Conservation (phyloP, 2,797 vertebrate genomes). For the Mus spretus region DNA sequence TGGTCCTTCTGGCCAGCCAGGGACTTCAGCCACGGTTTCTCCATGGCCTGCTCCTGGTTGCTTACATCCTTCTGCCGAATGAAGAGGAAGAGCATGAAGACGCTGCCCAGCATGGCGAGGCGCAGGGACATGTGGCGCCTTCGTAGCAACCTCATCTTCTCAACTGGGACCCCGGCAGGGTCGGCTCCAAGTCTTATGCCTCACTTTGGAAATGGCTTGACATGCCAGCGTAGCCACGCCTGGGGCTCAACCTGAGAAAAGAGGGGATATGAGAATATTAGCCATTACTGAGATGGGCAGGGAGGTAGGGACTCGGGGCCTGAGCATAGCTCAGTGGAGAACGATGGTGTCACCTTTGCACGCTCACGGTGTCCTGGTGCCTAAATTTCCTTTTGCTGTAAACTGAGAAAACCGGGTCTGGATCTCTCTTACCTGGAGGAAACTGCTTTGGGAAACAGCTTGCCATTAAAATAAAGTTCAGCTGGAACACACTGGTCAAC, state of each 20-base stretch:
- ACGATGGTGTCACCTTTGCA: background rate
- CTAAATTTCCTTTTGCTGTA: constrained; percentile 15
- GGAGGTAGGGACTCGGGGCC: background rate
- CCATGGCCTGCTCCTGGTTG: constrained; percentile 83
- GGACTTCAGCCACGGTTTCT: constrained; percentile 94
- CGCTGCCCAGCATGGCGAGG: constrained; percentile 91
- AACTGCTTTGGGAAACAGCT: constrained; percentile 20
- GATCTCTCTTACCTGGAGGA: constrained; percentile 40
- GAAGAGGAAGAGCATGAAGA: constrained; percentile 93
- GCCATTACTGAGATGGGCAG: background rate
- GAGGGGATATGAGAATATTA: constrained; percentile 35
- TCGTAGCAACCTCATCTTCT: constrained; percentile 91
- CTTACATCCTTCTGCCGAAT: constrained; percentile 93
- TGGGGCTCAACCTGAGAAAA: constrained; percentile 38
- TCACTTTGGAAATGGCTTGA: background rate
- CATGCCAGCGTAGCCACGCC: background rate
- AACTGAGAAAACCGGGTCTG: background rate
- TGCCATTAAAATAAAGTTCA: constrained; percentile 50
- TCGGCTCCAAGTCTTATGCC: fast-evolving
- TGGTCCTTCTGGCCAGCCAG: constrained; percentile 92
- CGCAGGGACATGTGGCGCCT: constrained; percentile 91
- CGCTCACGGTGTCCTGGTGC: too few relatives aligned
- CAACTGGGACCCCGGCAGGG: fast-evolving
- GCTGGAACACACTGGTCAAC: background rate
- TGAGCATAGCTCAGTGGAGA: background rate